Evolutionary conservation across 2,888 invertebrate genomes (phyloP), one percentile per base, ranked within the genome.

Genomic region (Agriotes lineatus): DNA sequence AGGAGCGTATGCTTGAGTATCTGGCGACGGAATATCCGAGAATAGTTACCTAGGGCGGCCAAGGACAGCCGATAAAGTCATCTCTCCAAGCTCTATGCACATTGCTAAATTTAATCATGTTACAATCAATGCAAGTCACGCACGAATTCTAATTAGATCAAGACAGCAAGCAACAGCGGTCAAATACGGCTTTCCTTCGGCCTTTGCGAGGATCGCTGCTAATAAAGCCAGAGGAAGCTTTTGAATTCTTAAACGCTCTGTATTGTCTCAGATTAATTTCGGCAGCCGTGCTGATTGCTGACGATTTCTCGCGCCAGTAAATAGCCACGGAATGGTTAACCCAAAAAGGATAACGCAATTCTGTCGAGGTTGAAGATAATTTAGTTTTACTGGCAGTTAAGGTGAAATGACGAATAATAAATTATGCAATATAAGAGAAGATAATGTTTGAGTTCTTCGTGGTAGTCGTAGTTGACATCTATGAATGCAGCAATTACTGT

Each of bases 91-190:
- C 22, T n/a, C 48, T 22, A 48, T 48, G 48, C 45, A 59, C 14
- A 44, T 45, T 20, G 18, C 37, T 37, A 59, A 42, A 63, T 63
- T 63, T 52, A 61, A 52, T 63, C 35, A 42, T 33, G 25, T 57
- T 30, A 57, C 20, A 37, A 58, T 58, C 58, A 52, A 60, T 59
- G 52, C 54, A 59, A 52, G 42, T 60, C 66, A 67, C 66, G 52
- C 22, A 25, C 50, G 58, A 44, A 37, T 58, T 50, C 59, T 66
- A 58, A 66, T 66, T 66, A 66, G 58, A 52, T 52, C 50, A 58
- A 66, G 66, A 59, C 66, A 52, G 58, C 42, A 59, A 50, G 50
- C 50, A 59, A 52, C 37, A 50, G 52, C 59, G 66, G 66, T 59
- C 52, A 66, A 16, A 42, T 42, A 18, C 6, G 6, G 54, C 16